Evolutionary conservation across 2,888 invertebrate genomes (phyloP).

Genomic region (Drosophila limbata): DNA sequence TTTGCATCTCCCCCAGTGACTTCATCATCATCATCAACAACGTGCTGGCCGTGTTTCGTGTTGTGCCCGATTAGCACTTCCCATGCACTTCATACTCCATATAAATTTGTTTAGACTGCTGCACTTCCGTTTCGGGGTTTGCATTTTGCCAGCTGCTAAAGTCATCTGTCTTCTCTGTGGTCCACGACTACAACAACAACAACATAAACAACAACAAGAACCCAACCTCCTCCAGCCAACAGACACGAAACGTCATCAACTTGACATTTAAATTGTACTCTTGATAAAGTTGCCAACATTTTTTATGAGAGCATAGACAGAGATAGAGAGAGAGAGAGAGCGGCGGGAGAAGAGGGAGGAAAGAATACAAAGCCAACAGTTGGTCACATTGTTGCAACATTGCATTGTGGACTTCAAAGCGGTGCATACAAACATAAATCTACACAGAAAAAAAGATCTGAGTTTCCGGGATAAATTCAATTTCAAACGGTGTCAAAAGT

Average conservation of each 20-base stretch:
- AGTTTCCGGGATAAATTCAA: too few species aligned
- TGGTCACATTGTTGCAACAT: slow-evolving; percentile 59
- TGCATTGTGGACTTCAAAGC: slow-evolving; percentile 45
- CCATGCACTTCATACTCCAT: slow-evolving; percentile 53
- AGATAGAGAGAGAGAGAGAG: neutral
- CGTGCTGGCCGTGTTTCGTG: slow-evolving; percentile 63
- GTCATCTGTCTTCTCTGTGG: slow-evolving; percentile 59
- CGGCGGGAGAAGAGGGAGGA: neutral
- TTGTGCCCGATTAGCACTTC: slow-evolving; percentile 75
- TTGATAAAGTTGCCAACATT: slow-evolving; percentile 81
- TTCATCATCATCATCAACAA: slow-evolving; percentile 15
- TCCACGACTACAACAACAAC: slow-evolving; percentile 15
- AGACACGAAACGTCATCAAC: slow-evolving; percentile 78
- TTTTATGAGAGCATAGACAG: slow-evolving; percentile 39
- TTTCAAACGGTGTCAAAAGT: too few species aligned
- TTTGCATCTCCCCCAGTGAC: slow-evolving; percentile 25
- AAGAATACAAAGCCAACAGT: slow-evolving; percentile 32
- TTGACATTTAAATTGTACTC: slow-evolving; percentile 80
- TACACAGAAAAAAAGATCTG: neutral
- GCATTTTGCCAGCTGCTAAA: slow-evolving; percentile 65
- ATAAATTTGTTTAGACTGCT: slow-evolving; percentile 79
- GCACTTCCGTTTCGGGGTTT: slow-evolving; percentile 71
- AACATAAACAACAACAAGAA: slow-evolving; percentile 2
- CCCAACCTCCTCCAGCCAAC: slow-evolving; percentile 53
- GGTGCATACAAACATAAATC: slow-evolving; percentile 4